These are phyloP conservation scores for Acridotheres tristis DNA, from an alignment of 2,797 vertebrate genomes.

Conservation along the genomic window DNA sequence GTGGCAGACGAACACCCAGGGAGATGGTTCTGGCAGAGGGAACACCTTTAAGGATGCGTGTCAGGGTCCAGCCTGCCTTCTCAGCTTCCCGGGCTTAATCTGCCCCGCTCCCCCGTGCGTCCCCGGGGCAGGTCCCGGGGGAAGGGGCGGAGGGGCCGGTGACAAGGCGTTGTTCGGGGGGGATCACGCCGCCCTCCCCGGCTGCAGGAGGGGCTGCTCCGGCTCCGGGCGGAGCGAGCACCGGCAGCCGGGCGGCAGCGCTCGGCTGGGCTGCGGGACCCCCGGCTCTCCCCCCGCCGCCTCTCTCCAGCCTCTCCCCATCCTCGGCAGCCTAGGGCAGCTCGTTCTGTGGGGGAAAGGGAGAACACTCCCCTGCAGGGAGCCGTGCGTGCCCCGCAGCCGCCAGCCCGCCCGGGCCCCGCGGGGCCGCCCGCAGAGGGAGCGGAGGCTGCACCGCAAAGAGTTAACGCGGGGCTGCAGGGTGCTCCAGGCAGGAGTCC, in stretches of 20 bases:
- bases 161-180: not conserved
- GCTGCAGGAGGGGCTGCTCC: not conserved
- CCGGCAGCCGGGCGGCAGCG: not conserved
- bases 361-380: not conserved
- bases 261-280: not conserved
- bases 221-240: not conserved
- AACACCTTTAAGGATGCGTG: not conserved
- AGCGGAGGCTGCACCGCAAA: not conserved
- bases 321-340: not conserved
- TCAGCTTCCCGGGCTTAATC: not conserved
- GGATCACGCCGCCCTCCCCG: not conserved
- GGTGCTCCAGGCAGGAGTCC: not conserved
- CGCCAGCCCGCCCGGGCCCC: not conserved
- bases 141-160: not conserved
- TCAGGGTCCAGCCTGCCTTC: not conserved
- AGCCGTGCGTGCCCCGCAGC: not conserved
- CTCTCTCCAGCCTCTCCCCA: not conserved
- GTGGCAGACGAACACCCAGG: not conserved
- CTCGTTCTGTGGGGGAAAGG: not conserved
- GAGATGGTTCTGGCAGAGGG: not conserved
- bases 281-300: not conserved
- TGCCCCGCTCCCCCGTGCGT: fast-evolving
- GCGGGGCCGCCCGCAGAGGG: not conserved
- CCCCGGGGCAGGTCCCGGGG: not conserved
- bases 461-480: slow-evolving; percentile 1